These are phyloP conservation scores for Cyclophora albipunctata DNA, from an alignment of 2,888 invertebrate genomes.

Conservation along the genomic window DNA sequence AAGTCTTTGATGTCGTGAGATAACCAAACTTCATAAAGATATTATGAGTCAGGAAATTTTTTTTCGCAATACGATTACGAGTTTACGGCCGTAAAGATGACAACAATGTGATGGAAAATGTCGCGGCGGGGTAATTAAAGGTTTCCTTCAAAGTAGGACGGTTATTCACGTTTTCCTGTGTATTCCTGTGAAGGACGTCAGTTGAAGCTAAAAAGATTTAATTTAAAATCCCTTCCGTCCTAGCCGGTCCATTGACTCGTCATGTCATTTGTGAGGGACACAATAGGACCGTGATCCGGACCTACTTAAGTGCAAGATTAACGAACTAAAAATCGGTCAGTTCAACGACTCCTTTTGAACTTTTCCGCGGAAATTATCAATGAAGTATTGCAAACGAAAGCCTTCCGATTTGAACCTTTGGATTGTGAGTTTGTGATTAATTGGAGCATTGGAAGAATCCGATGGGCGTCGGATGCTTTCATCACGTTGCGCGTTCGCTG, in stretches of 20 bases:
- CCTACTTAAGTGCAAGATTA: slow-evolving; percentile 25
- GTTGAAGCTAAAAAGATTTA: neutral
- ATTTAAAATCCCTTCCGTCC: neutral
- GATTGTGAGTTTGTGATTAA: slow-evolving; percentile 1
- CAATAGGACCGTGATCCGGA: slow-evolving; percentile 7
- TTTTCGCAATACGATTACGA: slow-evolving; percentile 14
- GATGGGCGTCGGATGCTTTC: slow-evolving; percentile 10
- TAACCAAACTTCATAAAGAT: slow-evolving; percentile 20
- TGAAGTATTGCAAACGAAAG: neutral
- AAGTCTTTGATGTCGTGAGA: slow-evolving; percentile 38
- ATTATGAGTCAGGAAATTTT: slow-evolving; percentile 20
- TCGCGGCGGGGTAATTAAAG: slow-evolving; percentile 1
- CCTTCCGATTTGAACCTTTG: neutral
- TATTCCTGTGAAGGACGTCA: slow-evolving; percentile 13
- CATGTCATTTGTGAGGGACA: slow-evolving; percentile 4
- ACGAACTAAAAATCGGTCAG: slow-evolving; percentile 26
- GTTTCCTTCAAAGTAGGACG: slow-evolving; percentile 6
- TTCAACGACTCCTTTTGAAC: slow-evolving; percentile 21
- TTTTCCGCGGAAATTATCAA: neutral
- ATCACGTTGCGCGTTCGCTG: slow-evolving; percentile 1
- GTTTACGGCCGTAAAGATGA: slow-evolving; percentile 16
- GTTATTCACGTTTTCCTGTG: slow-evolving; percentile 14
- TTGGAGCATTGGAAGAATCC: slow-evolving; percentile 7
- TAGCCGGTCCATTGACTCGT: slow-evolving; percentile 18
- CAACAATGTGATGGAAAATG: slow-evolving; percentile 3